phyloP scores from a whole-genome alignment of 1,140 invertebrate genomes.

The Epicauta chinensis region DNA sequence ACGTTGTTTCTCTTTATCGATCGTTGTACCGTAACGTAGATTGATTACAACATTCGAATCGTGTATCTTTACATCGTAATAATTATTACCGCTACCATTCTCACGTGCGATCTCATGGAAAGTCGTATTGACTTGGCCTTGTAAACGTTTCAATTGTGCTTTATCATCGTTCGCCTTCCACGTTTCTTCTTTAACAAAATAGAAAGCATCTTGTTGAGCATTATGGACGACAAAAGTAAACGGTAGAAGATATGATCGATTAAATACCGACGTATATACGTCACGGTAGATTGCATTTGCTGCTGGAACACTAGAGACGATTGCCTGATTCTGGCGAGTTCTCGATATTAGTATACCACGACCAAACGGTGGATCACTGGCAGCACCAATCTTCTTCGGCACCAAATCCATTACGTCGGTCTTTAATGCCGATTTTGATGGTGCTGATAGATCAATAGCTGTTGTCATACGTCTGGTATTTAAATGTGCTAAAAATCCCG shows the following conservation, averaged over 20 bases:
- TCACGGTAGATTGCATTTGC: conserved; percentile 85
- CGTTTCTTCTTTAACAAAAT: conserved; percentile 88
- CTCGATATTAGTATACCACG: conserved; percentile 83
- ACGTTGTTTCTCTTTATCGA: conserved; percentile 80
- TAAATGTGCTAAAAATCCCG: conserved; percentile 72
- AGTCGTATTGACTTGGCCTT: conserved; percentile 87
- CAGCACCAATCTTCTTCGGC: conserved; percentile 63
- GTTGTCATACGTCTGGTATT: conserved; percentile 66
- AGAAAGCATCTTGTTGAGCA: conserved; percentile 85
- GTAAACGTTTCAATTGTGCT: conserved; percentile 78
- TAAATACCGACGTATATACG: conserved; percentile 90
- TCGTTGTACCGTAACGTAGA: conserved; percentile 80
- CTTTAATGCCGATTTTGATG: conserved; percentile 66
- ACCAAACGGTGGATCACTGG: conserved; percentile 83
- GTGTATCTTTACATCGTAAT: conserved; percentile 81
- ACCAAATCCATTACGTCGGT: conserved; percentile 65
- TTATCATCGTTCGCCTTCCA: conserved; percentile 84
- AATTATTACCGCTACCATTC: conserved; percentile 58
- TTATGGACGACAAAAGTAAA: conserved; percentile 86
- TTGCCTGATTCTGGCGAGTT: conserved; percentile 68
- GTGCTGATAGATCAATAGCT: conserved; percentile 62
- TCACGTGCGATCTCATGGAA: conserved; percentile 76
- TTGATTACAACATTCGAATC: conserved; percentile 76
- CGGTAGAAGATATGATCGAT: conserved; percentile 80
- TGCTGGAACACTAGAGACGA: conserved; percentile 78